Conservation (phyloP, 2,797 vertebrate genomes). For the Hephaestus fuliginosus region DNA sequence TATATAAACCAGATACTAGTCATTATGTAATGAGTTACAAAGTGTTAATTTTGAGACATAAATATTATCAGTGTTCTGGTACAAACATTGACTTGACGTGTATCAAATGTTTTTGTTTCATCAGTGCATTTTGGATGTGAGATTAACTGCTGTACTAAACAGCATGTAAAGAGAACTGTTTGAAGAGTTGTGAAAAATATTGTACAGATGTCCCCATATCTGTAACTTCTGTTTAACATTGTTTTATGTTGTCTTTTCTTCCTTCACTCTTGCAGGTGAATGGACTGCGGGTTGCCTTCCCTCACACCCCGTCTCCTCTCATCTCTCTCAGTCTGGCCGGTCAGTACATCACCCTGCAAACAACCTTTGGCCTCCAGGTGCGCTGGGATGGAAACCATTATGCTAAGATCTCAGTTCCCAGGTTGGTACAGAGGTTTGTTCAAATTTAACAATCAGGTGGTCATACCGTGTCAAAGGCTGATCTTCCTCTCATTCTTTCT, state of each 20-base stretch:
- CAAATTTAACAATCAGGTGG: neutral
- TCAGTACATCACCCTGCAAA: conserved; percentile 86
- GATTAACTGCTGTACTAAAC: no score
- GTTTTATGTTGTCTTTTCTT: conserved; percentile 18
- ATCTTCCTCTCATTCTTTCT: neutral
- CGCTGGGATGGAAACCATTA: conserved; percentile 89
- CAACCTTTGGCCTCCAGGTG: conserved; percentile 84
- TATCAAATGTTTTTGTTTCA: no score
- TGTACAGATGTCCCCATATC: neutral
- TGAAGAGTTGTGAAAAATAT: no score
- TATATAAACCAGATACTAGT: no score
- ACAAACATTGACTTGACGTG: no score
- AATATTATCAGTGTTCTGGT: no score
- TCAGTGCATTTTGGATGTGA: no score
- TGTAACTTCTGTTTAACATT: neutral
- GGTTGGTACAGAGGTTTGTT: conserved; percentile 68
- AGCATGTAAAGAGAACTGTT: no score
- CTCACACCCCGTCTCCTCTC: conserved; percentile 79
- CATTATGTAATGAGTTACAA: no score
- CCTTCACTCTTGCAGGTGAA: conserved; percentile 76
- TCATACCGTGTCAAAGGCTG: neutral
- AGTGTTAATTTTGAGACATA: no score
- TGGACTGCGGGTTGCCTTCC: conserved; percentile 79
- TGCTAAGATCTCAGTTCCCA: conserved; percentile 85
- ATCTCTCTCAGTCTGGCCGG: conserved; percentile 82